A percentile compares a stretch with the other conserved stretches of the same genome.
Evolutionary conservation across 92 coral and sea anemone species (phyloP).

Genomic region (Porites divaricata): DNA sequence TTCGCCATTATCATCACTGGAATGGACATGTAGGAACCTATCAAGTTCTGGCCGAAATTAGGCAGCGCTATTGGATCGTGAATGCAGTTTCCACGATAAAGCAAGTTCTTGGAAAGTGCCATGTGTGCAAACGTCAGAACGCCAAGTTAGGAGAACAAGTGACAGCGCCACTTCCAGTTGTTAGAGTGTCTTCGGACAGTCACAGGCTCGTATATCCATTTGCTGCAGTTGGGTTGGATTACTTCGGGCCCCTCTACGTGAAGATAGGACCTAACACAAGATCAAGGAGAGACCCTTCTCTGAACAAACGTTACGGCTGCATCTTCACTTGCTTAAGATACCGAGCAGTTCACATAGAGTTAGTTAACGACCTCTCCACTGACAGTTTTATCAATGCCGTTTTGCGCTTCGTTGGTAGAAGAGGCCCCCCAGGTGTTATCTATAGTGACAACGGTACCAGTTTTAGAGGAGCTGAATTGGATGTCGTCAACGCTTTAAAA

Average conservation of each 20-base stretch:
- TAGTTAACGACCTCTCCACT: conserved; percentile 55
- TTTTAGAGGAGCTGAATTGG: no score
- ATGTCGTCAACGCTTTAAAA: no score
- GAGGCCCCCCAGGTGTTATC: conserved; percentile 63
- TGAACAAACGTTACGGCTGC: conserved; percentile 63
- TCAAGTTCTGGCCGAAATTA: conserved; percentile 54
- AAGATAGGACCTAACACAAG: conserved; percentile 62
- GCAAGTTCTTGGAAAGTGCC: conserved; percentile 50
- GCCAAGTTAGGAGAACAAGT: conserved; percentile 54
- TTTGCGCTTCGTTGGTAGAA: conserved; percentile 60
- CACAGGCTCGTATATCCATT: conserved; percentile 55
- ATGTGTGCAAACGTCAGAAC: conserved; percentile 59
- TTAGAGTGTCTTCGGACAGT: conserved; percentile 66
- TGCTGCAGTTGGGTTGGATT: conserved; percentile 71
- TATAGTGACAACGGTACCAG: conserved; percentile 70
- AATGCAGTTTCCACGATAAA: conserved; percentile 53
- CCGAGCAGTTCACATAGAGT: conserved; percentile 67
- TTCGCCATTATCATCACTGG: conserved; percentile 37
- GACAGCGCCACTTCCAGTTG: conserved; percentile 62
- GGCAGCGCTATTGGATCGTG: conserved; percentile 59
- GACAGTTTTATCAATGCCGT: conserved; percentile 67
- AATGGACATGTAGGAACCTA: conserved; percentile 68
- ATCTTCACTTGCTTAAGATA: conserved; percentile 70
- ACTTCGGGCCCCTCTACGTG: conserved; percentile 63
- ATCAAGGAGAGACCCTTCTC: conserved; percentile 45